Evolutionary conservation across 2,888 invertebrate genomes (phyloP).

Genomic region (Thymelicus acteon): DNA sequence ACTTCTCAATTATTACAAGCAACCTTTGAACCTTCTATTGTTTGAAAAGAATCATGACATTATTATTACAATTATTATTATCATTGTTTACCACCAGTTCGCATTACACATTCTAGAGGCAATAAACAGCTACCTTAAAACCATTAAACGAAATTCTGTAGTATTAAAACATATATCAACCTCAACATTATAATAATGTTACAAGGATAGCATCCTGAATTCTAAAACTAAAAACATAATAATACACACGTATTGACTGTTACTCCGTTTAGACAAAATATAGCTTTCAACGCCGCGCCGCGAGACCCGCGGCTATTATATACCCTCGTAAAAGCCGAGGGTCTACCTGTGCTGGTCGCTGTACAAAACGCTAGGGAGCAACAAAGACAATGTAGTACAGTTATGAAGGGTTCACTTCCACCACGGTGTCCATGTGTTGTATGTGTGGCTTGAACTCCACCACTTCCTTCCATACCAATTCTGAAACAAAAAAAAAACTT

Average conservation of each 20-base stretch:
- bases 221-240: conserved; percentile 18
- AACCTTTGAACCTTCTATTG: too few relatives aligned
- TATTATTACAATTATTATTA: too few relatives aligned
- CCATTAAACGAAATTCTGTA: conserved; percentile 12
- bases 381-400: conserved; percentile 15
- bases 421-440: conserved; percentile 80
- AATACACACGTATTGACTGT: conserved; percentile 15
- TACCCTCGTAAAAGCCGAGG: neutral
- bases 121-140: neutral
- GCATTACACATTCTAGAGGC: too few relatives aligned
- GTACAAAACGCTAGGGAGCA: conserved; percentile 19
- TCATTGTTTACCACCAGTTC: too few relatives aligned
- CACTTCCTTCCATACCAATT: conserved; percentile 93
- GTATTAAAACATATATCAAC: neutral
- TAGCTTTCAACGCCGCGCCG: neutral
- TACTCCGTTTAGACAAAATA: conserved; percentile 27
- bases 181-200: conserved; percentile 5
- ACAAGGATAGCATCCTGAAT: conserved; percentile 16
- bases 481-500: conserved; percentile 72
- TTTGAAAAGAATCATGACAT: too few relatives aligned
- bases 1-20: too few relatives aligned
- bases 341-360: neutral
- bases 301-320: neutral
- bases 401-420: conserved; percentile 74
- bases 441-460: conserved; percentile 90